Evolutionary conservation across 2,113 vertebrate genomes (phyloP).

Genomic region (Okapia johnstoni): DNA sequence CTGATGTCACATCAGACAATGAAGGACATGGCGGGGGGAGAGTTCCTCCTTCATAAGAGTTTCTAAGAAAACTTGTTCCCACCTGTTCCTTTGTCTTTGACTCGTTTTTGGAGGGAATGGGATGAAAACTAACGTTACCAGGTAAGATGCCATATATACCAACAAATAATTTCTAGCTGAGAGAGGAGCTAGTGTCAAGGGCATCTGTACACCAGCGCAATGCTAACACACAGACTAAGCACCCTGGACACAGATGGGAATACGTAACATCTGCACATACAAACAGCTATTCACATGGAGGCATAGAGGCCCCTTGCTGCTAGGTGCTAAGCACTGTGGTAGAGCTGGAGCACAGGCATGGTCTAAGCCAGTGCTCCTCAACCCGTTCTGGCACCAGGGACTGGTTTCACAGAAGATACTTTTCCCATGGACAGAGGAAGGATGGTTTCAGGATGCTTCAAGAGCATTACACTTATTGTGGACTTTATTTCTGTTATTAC

Average conservation of each 20-base stretch:
- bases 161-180: background rate
- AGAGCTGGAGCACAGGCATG: background rate
- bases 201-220: background rate
- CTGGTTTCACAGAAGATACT: background rate
- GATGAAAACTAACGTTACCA: constrained; percentile 9
- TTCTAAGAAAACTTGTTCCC: constrained; percentile 66
- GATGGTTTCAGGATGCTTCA: background rate
- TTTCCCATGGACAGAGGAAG: background rate
- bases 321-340: background rate
- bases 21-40: background rate
- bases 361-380: background rate
- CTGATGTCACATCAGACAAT: background rate
- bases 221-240: background rate
- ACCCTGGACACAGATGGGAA: background rate
- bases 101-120: constrained; percentile 59
- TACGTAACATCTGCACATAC: background rate
- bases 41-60: constrained; percentile 26
- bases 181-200: background rate
- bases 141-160: background rate
- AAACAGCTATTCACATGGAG: background rate
- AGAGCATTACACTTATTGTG: background rate
- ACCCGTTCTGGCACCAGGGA: background rate
- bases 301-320: background rate
- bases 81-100: constrained; percentile 58
- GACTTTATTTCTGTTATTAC: background rate